Percentiles rank a stretch among this genome's conserved stretches.
Conservation (phyloP, 2,797 vertebrate genomes). For the Dendrocincla fuliginosa region DNA sequence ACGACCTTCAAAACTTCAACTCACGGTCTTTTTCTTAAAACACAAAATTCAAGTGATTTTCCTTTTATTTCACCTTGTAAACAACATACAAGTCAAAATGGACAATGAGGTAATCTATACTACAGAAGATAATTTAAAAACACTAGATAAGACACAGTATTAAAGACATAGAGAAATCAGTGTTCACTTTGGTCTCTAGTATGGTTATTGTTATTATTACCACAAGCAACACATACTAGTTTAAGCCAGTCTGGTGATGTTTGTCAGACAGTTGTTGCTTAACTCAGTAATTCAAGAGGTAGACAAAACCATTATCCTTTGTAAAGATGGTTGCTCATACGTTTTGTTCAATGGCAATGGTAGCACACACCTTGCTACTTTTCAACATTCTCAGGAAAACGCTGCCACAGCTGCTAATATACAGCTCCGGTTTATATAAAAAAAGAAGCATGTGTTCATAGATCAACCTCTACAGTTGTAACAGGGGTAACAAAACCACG, state of each 20-base stretch:
- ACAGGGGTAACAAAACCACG: slow-evolving; percentile 65
- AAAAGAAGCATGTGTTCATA: slow-evolving; percentile 1
- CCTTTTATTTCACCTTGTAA: slow-evolving; percentile 79
- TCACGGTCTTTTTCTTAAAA: slow-evolving; percentile 62
- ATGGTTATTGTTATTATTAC: slow-evolving; percentile 74
- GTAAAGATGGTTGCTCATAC: slow-evolving; percentile 55
- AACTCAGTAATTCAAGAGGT: slow-evolving; percentile 77
- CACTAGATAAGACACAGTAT: slow-evolving; percentile 79
- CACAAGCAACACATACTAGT: slow-evolving; percentile 70
- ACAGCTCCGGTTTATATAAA: slow-evolving; percentile 29
- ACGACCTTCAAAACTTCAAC: slow-evolving; percentile 57
- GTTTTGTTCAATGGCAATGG: slow-evolving; percentile 56
- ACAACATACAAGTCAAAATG: slow-evolving; percentile 78
- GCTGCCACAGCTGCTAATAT: neutral
- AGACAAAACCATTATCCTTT: slow-evolving; percentile 70
- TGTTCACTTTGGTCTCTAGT: slow-evolving; percentile 83
- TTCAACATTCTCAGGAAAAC: slow-evolving; percentile 58
- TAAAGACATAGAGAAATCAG: slow-evolving; percentile 78
- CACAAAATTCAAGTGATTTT: slow-evolving; percentile 77
- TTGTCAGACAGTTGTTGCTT: slow-evolving; percentile 66
- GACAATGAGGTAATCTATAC: slow-evolving; percentile 79
- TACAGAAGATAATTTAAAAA: slow-evolving; percentile 80
- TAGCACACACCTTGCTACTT: slow-evolving; percentile 52
- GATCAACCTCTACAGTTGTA: slow-evolving; percentile 66
- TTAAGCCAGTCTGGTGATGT: slow-evolving; percentile 73